Evolutionary conservation across 2,113 vertebrate species (phyloP).

Genomic region (Calonectris borealis): DNA sequence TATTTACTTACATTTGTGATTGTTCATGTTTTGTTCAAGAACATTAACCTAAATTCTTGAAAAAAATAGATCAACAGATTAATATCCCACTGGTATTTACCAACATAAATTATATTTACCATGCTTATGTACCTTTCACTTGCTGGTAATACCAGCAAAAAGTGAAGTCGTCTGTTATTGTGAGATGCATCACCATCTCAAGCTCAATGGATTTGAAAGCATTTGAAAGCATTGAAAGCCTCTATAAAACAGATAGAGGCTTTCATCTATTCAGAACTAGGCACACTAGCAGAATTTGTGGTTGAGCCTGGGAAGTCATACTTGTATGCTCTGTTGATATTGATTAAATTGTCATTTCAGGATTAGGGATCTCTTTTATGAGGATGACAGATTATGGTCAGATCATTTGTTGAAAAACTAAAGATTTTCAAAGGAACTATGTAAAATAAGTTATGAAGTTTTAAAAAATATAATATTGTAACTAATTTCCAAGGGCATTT

Average conservation of each 20-base stretch:
- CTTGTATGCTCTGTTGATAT: neutral
- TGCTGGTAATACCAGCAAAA: neutral
- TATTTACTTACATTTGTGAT: neutral
- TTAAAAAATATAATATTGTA: neutral
- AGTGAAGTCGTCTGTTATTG: neutral
- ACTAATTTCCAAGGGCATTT: neutral
- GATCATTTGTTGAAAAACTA: neutral
- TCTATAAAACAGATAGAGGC: neutral
- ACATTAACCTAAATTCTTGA: neutral
- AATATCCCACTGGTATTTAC: neutral
- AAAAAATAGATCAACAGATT: neutral
- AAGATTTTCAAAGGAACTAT: neutral
- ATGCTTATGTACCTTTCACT: neutral
- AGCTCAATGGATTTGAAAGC: neutral
- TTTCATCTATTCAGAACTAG: neutral
- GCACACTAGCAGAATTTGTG: neutral
- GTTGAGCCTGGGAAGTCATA: neutral
- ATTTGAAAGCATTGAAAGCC: constrained; percentile 13
- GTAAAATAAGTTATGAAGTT: neutral
- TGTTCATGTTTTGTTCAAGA: neutral
- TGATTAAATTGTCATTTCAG: constrained; percentile 8
- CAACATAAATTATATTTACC: neutral
- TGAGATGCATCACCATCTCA: neutral
- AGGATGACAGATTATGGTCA: neutral
- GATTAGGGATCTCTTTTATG: neutral